phyloP scores from a whole-genome alignment of 2,888 invertebrate species.

The Protophormia terraenovae region DNA sequence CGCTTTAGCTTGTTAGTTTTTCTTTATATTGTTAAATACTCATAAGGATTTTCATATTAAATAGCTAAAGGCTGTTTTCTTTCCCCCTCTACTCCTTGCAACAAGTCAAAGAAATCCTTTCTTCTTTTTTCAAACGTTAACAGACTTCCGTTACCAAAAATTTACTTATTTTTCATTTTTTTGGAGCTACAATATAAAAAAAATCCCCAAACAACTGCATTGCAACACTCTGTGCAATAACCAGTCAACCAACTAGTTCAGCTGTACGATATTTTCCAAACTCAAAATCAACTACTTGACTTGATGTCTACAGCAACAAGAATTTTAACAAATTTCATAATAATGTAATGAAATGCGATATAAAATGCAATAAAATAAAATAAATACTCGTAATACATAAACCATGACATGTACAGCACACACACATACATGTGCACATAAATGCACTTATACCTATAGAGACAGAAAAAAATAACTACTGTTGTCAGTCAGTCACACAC shows the following conservation, averaged over 20 bases:
- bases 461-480: too few species aligned
- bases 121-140: slow-evolving; percentile 8
- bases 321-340: slow-evolving; percentile 54
- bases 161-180: not conserved
- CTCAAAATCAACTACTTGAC: too few species aligned
- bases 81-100: not conserved
- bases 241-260: slow-evolving; percentile 6
- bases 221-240: slow-evolving; percentile 50
- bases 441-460: not conserved
- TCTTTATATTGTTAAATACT: slow-evolving; percentile 25
- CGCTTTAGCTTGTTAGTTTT: slow-evolving; percentile 1
- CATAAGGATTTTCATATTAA: slow-evolving; percentile 35
- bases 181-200: not conserved
- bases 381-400: slow-evolving; percentile 53
- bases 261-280: too few species aligned
- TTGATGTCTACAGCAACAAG: slow-evolving; percentile 22
- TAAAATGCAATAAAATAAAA: slow-evolving; percentile 24
- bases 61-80: slow-evolving; percentile 23
- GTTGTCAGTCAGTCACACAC: slow-evolving; percentile 26
- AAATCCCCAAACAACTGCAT: slow-evolving; percentile 58
- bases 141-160: slow-evolving; percentile 50
- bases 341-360: slow-evolving; percentile 49
- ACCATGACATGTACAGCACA: slow-evolving; percentile 42
- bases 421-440: not conserved
- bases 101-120: not conserved